Evolutionary conservation across 2,797 vertebrate species (phyloP), one percentile per base, ranked within the genome.

Genomic region (Anabas testudineus): DNA sequence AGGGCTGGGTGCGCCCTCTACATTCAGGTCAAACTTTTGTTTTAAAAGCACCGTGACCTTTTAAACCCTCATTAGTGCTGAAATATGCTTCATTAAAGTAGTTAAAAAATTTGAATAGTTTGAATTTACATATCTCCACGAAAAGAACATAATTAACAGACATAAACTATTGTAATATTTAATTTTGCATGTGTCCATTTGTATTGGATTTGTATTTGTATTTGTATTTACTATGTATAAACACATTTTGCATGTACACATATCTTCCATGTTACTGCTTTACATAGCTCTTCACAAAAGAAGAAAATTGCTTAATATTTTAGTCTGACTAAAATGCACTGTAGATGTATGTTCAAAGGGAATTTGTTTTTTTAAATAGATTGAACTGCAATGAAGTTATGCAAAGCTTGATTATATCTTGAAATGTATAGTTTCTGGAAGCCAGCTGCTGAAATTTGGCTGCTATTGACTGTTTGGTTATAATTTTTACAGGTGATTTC

Each of bases 21-120:
- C 15, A 48, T 16, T 19, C 13, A 24, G 14, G 28, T 32, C 28
- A 46, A 68, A 60, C 10, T 14, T 39, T 43, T n/a, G 2, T 51
- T 71, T 51, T 58, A n/a, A 60, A 76, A 42, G 8, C 59, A 52
- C 37, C 19, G 0, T 39, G 6, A 30, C 28, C 26, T 41, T 67
- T 67, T 55, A 10, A 43, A 36, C 63, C 32, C 41, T 57, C 42
- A 26, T 54, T 28, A 34, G 15, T 54, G 36, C 28, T 8, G 9
- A 32, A 56, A 60, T 30, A 36, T 55, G 9, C 19, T 63, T 62
- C 7, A 42, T 45, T 68, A 28, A 67, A 48, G 30, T 2, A 32
- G 18, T 64, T 68, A 58, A 28, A 64, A 54, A 66, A 64, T 67
- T 10, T 48, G 18, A 56, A 43, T 21, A 30, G n/a, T 34, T 28